Evolutionary conservation across 2,888 invertebrate species (phyloP), one percentile per base, ranked within the genome.

Genomic region (Chloromyia formosa): DNA sequence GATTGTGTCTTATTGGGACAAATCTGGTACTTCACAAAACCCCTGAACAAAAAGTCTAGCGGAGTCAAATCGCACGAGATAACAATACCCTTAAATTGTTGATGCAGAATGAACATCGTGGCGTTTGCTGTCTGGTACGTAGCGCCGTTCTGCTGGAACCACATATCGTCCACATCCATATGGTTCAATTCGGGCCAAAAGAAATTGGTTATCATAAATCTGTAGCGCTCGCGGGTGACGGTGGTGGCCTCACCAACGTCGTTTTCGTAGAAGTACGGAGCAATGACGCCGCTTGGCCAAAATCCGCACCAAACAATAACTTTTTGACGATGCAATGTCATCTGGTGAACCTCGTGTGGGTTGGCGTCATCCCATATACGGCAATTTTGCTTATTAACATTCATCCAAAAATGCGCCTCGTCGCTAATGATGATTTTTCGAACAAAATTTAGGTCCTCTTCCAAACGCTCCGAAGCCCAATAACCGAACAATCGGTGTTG

Each of bases 1-100:
- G 73, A 73, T 78, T 78, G 78, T 66, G 77, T 78, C 75, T 79
- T 80, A 78, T 80, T 78, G 54, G 77, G 78, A 78, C 49, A 53
- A 1, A 1, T 2, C 4, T 68, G 49, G 49, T 42, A 23, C 22
- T 23, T 20, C 1, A 68, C 49, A 18, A 64, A 64, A 64, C 42
- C 42, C 40, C 64, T 40, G 42, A 64, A 42, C 22, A 68, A 68
- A 53, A 68, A 68, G 1, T 22, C 1, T 27, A 68, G 5, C 22
- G 53, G 49, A 22, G 22, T 22, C 4, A 2, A 68, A 68, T 64
- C 45, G 40, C 64, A 64, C 7, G 40, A 42, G 64, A 64, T 62
- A 22, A 42, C 64, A 16, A n/a, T 42, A 22, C 64, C 42, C 18
- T 42, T 7, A 61, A 4, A 61, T 7, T 7, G 27, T 27, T 61